Evolutionary conservation across 2,888 invertebrate genomes (phyloP), one percentile per base, ranked within the genome.

Genomic region (Calameuta pallipes): DNA sequence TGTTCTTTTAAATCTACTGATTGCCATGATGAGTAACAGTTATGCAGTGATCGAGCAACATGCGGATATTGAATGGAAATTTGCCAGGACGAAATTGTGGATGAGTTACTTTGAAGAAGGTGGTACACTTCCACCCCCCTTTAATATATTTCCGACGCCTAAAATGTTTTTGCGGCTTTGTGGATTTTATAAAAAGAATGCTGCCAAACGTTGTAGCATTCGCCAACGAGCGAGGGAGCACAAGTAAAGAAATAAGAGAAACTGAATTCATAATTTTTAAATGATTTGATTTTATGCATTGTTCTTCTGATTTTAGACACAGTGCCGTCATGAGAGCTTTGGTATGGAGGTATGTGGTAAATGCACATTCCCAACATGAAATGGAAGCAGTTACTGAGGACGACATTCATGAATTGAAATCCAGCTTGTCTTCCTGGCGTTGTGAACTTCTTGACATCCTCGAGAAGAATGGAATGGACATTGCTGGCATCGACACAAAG

Each of bases 21-120:
- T 98, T 89, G 98, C 98, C 85, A 99, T 98, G 98, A 98, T 98
- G 98, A 98, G 97, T 87, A 98, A 98, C 92, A 98, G 98, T 1
- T 98, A 97, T 90, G 96, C 98, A 75, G 95, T 96, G 92, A 98
- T 98, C 88, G 96, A 95, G 98, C 95, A 97, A 93, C 97, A 97
- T 89, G 96, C 98, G 0, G 98, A 98, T 87, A 96, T 96, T 0
- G 98, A 98, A 92, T 98, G 98, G 98, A 98, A 98, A 92, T 98
- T 98, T 90, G 98, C 98, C 0, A 94, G 98, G 74, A 97, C 98
- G 0, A 96, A 97, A 85, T 93, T 99, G 4, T 98, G 98, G 98
- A 96, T 98, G 95, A 97, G 97, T 87, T 99, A 98, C 91, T 99
- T 99, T 89, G 98, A 98, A 89, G 97, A 96, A 87, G 96, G 96